A percentile compares a stretch with the other conserved stretches of the same genome.
phyloP scores from a whole-genome alignment of 1,140 invertebrate species.

The Lithobius niger region DNA sequence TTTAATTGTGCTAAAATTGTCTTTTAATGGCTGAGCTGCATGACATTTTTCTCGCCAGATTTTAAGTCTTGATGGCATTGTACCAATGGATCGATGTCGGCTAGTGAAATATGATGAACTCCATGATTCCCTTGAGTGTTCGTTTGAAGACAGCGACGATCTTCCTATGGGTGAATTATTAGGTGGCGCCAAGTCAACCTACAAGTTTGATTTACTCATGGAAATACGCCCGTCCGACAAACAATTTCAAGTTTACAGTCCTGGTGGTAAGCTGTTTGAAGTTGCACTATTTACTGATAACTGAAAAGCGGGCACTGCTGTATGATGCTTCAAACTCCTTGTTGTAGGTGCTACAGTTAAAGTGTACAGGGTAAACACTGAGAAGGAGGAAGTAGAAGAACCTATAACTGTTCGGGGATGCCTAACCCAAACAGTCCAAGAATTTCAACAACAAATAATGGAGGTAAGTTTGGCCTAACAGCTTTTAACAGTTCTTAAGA shows the following conservation, averaged over 20 bases:
- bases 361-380: constrained; percentile 47
- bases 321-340: constrained; percentile 9
- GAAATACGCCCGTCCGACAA: constrained; percentile 50
- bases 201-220: constrained; percentile 47
- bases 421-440: constrained; percentile 41
- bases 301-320: neutral
- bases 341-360: constrained; percentile 42
- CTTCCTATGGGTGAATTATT: constrained; percentile 39
- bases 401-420: constrained; percentile 46
- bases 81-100: constrained; percentile 49
- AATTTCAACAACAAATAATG: constrained; percentile 41
- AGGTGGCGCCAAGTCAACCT: constrained; percentile 31
- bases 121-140: constrained; percentile 52
- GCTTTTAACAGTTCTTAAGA: too few relatives aligned
- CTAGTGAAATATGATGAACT: constrained; percentile 55
- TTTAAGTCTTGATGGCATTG: constrained; percentile 43
- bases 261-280: constrained; percentile 37
- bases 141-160: constrained; percentile 47
- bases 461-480: too few relatives aligned
- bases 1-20: too few relatives aligned
- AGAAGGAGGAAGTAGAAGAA: constrained; percentile 44
- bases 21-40: too few relatives aligned
- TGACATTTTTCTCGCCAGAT: constrained; percentile 29
- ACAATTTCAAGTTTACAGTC: constrained; percentile 47
- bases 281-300: constrained; percentile 10